Evolutionary conservation across 2,797 vertebrate genomes (phyloP).

Genomic region (Lepus oiostolus): DNA sequence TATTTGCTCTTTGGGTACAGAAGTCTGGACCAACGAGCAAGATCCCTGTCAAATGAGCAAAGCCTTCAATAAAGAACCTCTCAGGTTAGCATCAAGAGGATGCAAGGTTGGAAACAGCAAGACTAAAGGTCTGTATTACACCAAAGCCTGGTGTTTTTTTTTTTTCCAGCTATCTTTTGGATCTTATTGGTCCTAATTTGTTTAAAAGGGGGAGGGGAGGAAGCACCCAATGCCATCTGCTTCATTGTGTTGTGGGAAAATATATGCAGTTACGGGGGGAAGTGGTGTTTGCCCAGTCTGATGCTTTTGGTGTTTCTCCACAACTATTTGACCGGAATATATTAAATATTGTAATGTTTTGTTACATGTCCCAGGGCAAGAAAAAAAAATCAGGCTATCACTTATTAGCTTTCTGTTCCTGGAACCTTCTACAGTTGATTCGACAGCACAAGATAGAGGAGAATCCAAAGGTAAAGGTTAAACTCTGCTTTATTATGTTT

Average conservation of each 20-base stretch:
- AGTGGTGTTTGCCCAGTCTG: conserved; percentile 84
- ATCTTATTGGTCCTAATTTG: conserved; percentile 74
- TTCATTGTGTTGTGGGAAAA: conserved; percentile 87
- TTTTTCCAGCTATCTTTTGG: conserved; percentile 20
- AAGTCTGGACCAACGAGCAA: not conserved
- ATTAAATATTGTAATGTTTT: conserved; percentile 91
- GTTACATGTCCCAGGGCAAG: conserved; percentile 88
- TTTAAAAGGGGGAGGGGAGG: conserved; percentile 66
- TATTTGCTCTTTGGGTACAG: not conserved
- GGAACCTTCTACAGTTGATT: conserved; percentile 89
- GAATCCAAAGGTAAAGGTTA: conserved; percentile 94
- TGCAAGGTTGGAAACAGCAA: not conserved
- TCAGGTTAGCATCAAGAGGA: not conserved
- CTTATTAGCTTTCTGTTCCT: conserved; percentile 90
- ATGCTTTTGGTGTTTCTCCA: conserved; percentile 71
- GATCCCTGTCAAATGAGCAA: not conserved
- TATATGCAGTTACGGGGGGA: conserved; percentile 81
- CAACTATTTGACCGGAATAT: conserved; percentile 88
- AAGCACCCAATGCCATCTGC: conserved; percentile 85
- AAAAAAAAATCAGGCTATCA: conserved; percentile 83
- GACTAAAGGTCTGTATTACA: conserved; percentile 53
- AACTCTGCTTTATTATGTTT: conserved; percentile 92
- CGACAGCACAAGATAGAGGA: conserved; percentile 87
- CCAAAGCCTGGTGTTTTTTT: conserved; percentile 27
- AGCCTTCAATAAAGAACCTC: not conserved